Evolutionary conservation across 2,888 invertebrate species (phyloP), one percentile per base, ranked within the genome.

Genomic region (Dolomedes plantarius): DNA sequence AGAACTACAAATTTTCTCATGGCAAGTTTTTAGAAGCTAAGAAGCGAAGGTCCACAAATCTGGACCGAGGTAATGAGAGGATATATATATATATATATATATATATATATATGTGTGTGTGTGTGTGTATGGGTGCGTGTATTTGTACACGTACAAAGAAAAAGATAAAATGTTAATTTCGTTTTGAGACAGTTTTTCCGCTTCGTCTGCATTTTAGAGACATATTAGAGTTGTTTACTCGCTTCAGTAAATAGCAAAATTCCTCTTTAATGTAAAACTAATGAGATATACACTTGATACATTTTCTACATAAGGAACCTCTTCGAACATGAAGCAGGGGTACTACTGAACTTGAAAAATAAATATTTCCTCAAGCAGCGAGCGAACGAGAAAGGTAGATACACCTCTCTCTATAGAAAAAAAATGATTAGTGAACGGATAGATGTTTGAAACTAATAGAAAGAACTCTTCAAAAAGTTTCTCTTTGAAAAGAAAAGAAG

Each of bases 381-480:
- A 6, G 16, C 16, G 46, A 46, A 16, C 16, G 16, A 2, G 2
- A 16, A 36, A 36, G 36, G 5, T 16, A 46, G 46, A 46, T 46
- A 46, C 13, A 16, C 46, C 11, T 16, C 46, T 46, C 16, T 13
- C 6, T 7, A 46, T 16, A 46, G 2, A 46, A 46, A 13, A 46
- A 46, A 2, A 46, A 46, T 16, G 7, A 11, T 46, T 13, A 6
- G 11, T 2, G 1, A 16, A 46, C 16, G 7, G 13, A 3, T 23
- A 23, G 5, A 1, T 56, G 23, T 6, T 23, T 56, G 23, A 56
- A 56, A 1, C 23, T 5, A 56, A 23, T 56, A 56, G n/a, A 67
- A 67, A 67, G n/a, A 32, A 67, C 36, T 16, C 31, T 36, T 69
- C 0, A 77, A 77, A 68, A 56, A 69, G 41, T 32, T 39, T 29